phyloP scores from a whole-genome alignment of 2,113 vertebrate genomes.

The Aythya baeri region DNA sequence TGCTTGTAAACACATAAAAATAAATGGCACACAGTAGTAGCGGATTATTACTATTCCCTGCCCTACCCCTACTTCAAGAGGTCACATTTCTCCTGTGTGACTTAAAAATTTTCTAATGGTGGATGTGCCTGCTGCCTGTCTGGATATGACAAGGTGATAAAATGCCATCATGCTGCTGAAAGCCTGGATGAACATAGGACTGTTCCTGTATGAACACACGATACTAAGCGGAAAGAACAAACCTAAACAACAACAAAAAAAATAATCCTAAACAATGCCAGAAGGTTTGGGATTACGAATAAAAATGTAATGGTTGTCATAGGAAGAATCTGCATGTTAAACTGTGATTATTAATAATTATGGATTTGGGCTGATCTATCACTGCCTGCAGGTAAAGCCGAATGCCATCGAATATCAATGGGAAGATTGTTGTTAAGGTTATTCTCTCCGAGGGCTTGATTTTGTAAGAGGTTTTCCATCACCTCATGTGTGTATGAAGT shows the following conservation, averaged over 20 bases:
- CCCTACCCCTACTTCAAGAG: fast-evolving
- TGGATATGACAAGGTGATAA: neutral
- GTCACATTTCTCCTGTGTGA: neutral
- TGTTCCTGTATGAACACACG: neutral
- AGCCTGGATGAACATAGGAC: neutral
- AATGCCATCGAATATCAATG: neutral
- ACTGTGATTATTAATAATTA: neutral
- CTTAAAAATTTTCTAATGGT: neutral
- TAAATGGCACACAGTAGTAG: too few relatives aligned
- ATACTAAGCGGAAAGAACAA: neutral
- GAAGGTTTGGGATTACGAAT: neutral
- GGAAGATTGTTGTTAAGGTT: neutral
- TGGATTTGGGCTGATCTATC: neutral
- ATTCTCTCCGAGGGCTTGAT: neutral
- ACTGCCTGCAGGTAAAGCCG: neutral
- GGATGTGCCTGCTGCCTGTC: neutral
- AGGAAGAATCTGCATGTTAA: neutral
- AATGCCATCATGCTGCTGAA: neutral
- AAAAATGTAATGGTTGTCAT: neutral
- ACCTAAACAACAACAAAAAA: too few relatives aligned
- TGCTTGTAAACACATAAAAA: neutral
- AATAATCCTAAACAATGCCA: neutral
- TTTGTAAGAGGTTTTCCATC: constrained; percentile 58
- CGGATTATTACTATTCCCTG: neutral
- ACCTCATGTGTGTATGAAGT: neutral